These are phyloP conservation scores for Brachionus plicatilis DNA, from an alignment of 1,140 invertebrate species.

Conservation along the genomic window DNA sequence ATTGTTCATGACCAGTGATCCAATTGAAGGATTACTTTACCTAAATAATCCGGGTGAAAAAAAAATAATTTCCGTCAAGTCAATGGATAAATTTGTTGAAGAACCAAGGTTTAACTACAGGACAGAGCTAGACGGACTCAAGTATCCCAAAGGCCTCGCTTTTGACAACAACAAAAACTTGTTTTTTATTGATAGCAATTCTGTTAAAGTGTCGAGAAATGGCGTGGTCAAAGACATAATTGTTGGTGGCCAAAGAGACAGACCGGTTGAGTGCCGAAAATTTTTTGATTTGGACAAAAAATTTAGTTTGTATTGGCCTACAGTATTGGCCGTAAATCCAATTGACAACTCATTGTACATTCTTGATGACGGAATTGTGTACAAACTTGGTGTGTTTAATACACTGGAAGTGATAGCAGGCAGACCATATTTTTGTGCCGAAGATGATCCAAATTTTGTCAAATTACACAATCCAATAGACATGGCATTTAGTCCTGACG, in stretches of 20 bases:
- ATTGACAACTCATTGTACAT: conserved; percentile 88
- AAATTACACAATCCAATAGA: conserved; percentile 85
- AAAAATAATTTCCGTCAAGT: conserved; percentile 75
- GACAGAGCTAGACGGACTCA: conserved; percentile 60
- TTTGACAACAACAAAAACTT: conserved; percentile 54
- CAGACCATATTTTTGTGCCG: conserved; percentile 78
- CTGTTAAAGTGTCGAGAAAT: background rate
- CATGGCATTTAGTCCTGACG: conserved; percentile 81
- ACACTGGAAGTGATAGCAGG: conserved; percentile 84
- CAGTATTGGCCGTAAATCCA: conserved; percentile 83
- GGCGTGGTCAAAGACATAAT: background rate
- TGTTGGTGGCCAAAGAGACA: conserved; percentile 65
- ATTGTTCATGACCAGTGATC: conserved; percentile 87
- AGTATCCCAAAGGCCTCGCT: conserved; percentile 48
- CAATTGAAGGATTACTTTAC: conserved; percentile 83
- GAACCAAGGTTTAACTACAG: background rate
- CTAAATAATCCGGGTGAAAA: conserved; percentile 90
- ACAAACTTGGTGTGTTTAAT: conserved; percentile 80
- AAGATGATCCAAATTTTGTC: conserved; percentile 61
- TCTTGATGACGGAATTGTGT: conserved; percentile 89
- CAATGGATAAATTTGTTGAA: conserved; percentile 59
- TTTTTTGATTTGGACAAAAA: background rate
- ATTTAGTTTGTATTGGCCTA: conserved; percentile 83
- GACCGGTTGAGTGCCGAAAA: background rate
- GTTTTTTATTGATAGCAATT: conserved; percentile 52